These are phyloP conservation scores for Eidolon dupreanum DNA, from an alignment of 2,797 vertebrate genomes.

Conservation along the genomic window DNA sequence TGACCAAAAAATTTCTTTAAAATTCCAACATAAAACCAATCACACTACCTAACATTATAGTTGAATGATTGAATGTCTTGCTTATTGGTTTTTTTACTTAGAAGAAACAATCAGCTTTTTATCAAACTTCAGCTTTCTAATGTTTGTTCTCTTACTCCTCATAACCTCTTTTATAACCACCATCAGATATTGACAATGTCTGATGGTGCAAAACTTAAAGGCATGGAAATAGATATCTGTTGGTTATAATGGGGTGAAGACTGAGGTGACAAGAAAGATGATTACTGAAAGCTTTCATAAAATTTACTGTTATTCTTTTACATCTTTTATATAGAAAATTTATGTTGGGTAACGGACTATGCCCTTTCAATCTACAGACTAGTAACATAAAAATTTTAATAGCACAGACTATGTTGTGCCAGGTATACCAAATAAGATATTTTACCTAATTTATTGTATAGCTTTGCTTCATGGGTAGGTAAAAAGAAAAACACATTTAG, in stretches of 20 bases:
- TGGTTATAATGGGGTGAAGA: background rate
- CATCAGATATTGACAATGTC: background rate
- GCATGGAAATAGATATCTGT: background rate
- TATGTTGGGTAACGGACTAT: background rate
- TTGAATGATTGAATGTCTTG: conserved; percentile 30
- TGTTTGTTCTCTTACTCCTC: background rate
- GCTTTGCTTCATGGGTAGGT: background rate
- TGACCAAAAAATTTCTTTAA: background rate
- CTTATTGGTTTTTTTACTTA: conserved; percentile 25
- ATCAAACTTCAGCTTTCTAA: background rate
- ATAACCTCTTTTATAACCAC: background rate
- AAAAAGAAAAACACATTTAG: background rate
- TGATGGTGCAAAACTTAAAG: background rate
- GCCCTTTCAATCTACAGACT: background rate
- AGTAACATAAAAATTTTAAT: conserved; percentile 29
- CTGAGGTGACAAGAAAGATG: background rate
- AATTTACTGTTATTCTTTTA: background rate
- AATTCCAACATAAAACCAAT: background rate
- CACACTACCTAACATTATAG: background rate
- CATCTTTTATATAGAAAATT: background rate
- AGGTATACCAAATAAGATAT: background rate
- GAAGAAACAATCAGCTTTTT: background rate
- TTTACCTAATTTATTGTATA: background rate
- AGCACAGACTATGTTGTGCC: background rate
- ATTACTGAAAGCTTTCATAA: conserved; percentile 7